Base-by-base conservation (phyloP, 2,113 vertebrate genomes). In the Pao palembangensis region DNA sequence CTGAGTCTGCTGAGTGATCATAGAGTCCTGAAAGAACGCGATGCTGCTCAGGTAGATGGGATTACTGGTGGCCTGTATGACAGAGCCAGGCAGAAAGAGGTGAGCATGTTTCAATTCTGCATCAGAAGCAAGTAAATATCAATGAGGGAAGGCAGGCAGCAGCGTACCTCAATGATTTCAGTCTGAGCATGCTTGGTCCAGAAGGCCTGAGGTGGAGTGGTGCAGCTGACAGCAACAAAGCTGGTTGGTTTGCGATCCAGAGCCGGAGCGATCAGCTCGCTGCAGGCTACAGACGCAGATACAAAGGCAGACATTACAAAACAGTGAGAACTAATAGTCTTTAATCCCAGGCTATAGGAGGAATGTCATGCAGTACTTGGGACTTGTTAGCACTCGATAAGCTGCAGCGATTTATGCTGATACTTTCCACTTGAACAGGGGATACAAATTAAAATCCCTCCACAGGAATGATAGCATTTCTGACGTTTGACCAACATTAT, bases 171-270 rank as follows among this genome's bases (percentile, higher is more conserved):
- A 54, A 99, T 99, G 81, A 99, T 98, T 85, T 99, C 97, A 8
- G 96, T 99, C 75, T 99, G 97, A 5, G 96, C 94, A 10, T 99
- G 97, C 72, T 99, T 99, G 0, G 95, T 99, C 97, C 97, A 99
- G 89, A 99, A 99, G 1, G 96, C 97, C 92, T 99, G 97, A n/a
- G 97, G 97, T 19, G 96, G 96, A 11, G 97, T 99, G 58, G 97
- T 99, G 71, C 96, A 97, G 75, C 96, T 99, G 85, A 99, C 91
- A 14, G 96, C 94, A 57, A 99, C 96, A 82, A 99, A 99, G 90
- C 95, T 96, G 90, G 93, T 96, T 66, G 97, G 96, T 78, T 98
- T 98, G 46, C 95, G 94, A 73, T 99, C 97, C 89, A 94, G 79
- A 2, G 96, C 93, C 0, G 95, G 95, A 34, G 97, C 94, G 8